Conservation (phyloP, 2,797 vertebrate species). For the Melanotaenia maccullochi region DNA sequence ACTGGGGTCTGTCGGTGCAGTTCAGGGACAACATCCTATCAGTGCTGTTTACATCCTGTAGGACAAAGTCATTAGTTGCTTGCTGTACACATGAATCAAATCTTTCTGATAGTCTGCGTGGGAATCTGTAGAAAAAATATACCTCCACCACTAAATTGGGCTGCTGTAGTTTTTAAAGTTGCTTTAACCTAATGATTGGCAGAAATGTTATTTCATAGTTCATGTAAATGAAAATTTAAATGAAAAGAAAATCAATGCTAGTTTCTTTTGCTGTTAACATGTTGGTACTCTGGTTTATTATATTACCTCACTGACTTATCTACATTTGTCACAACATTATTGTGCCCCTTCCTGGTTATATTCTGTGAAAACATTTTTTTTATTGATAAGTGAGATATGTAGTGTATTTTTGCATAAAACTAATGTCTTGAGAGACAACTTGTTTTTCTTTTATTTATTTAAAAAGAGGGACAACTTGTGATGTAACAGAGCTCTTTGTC, state of each 20-base stretch:
- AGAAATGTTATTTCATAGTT: not conserved
- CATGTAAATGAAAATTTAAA: not conserved
- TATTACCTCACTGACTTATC: constrained; percentile 37
- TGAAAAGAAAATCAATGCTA: not conserved
- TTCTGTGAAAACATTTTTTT: constrained; percentile 59
- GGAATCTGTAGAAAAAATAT: constrained; percentile 17
- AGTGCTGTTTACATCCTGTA: constrained; percentile 70
- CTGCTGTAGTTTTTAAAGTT: not conserved
- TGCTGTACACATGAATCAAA: constrained; percentile 34
- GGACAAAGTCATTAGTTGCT: constrained; percentile 45
- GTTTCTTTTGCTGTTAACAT: not conserved
- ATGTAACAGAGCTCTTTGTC: not conserved
- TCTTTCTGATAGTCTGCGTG: constrained; percentile 45
- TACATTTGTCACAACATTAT: constrained; percentile 41
- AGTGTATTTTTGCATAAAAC: constrained; percentile 1
- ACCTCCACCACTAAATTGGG: not conserved
- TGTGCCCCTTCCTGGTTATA: constrained; percentile 50
- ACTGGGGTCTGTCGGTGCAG: constrained; percentile 22
- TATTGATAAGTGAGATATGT: not conserved
- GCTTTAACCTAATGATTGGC: not conserved
- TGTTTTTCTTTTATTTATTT: no score
- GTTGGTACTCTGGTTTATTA: constrained; percentile 45
- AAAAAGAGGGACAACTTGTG: not conserved
- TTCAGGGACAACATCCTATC: constrained; percentile 62
- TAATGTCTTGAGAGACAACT: not conserved